Evolutionary conservation across 35 echinoderm and acorn worm species (phyloP).

Genomic region (Eucidaris tribuloides): DNA sequence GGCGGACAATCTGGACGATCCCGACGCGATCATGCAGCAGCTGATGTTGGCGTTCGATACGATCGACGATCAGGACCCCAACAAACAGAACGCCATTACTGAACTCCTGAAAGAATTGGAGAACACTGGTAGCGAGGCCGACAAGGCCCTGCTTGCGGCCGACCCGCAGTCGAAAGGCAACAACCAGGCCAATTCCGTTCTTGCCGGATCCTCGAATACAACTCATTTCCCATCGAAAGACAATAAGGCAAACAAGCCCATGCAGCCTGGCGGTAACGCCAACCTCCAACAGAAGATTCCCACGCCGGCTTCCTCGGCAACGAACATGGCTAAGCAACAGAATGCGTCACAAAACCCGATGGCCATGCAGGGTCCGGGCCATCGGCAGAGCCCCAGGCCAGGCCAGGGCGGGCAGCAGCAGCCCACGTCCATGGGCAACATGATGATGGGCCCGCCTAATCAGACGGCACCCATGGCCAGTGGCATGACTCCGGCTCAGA

Average conservation of each 20-base stretch:
- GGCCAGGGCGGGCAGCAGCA: neutral
- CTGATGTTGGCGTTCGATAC: constrained; percentile 53
- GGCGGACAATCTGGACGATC: constrained; percentile 33
- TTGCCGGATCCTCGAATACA: too few relatives aligned
- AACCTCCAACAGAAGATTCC: neutral
- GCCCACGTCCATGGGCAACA: neutral
- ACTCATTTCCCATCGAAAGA: constrained; percentile 26
- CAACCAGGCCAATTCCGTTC: neutral
- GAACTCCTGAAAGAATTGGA: constrained; percentile 87
- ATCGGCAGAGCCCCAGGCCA: neutral
- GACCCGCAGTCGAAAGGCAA: neutral
- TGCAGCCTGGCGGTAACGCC: neutral
- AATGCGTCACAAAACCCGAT: neutral
- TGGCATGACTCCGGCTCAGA: constrained; percentile 33
- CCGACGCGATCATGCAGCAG: constrained; percentile 64
- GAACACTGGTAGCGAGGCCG: constrained; percentile 14
- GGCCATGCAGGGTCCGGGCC: neutral
- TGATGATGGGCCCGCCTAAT: constrained; percentile 34
- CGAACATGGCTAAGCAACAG: neutral
- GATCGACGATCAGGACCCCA: constrained; percentile 50
- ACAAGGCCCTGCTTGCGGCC: neutral
- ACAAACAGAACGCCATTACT: constrained; percentile 66
- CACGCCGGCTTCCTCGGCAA: neutral
- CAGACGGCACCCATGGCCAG: constrained; percentile 43
- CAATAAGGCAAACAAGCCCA: neutral